A percentile compares a stretch with the other conserved stretches of the same genome.
phyloP scores from a whole-genome alignment of 2,888 invertebrate genomes.

The Drosophila acutilabella region DNA sequence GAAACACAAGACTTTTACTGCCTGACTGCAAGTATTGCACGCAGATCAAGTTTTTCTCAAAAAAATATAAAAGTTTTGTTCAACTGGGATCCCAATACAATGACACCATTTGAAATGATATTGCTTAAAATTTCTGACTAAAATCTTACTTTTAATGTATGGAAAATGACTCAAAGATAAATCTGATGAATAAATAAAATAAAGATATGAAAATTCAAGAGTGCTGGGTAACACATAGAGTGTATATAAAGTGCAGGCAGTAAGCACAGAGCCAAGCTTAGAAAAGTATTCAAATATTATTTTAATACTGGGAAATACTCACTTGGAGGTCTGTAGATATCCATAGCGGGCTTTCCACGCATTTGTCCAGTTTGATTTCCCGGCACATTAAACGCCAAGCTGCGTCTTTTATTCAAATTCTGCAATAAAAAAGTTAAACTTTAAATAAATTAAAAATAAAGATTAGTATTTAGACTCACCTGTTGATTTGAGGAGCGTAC shows the following conservation, averaged over 20 bases:
- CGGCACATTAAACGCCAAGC: slow-evolving; percentile 89
- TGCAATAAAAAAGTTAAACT: slow-evolving; percentile 63
- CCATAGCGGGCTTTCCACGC: slow-evolving; percentile 92
- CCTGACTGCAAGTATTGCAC: too few species aligned
- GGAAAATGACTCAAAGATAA: too few species aligned
- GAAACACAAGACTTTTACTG: too few species aligned
- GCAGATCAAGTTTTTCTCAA: too few species aligned
- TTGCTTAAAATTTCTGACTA: too few species aligned
- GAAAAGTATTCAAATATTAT: not conserved
- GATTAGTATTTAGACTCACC: slow-evolving; percentile 67
- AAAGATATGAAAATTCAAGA: not conserved
- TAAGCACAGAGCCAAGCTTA: not conserved
- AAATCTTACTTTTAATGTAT: too few species aligned
- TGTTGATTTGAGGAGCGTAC: slow-evolving; percentile 87
- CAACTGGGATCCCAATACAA: too few species aligned
- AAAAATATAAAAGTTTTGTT: too few species aligned
- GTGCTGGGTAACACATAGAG: not conserved
- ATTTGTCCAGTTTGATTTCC: slow-evolving; percentile 83
- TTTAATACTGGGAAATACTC: slow-evolving; percentile 78
- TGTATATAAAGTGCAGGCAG: not conserved
- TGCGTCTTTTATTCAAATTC: slow-evolving; percentile 89
- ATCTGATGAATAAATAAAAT: too few species aligned
- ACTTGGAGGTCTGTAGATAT: slow-evolving; percentile 96
- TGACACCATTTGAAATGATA: too few species aligned
- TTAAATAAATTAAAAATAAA: not conserved